Evolutionary conservation across 2,888 invertebrate species (phyloP), one percentile per base, ranked within the genome.

Genomic region (Hirtodrosophila histrioides): DNA sequence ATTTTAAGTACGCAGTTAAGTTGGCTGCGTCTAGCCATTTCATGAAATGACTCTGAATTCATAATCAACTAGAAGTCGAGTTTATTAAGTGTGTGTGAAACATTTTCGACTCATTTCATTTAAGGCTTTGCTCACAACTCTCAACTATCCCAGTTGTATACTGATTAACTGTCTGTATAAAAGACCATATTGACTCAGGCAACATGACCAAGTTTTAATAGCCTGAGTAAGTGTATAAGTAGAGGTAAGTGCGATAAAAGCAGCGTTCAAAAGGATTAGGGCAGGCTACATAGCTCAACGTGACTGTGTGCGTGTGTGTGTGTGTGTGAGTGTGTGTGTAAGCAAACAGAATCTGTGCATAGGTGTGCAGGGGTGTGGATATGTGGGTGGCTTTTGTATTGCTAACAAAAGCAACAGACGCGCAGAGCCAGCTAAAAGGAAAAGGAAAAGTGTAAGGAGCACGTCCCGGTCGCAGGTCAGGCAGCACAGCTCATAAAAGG

Each of bases 391-490:
- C 86, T 76, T 83, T 83, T 83, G 88, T 88, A 88, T 70, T 70
- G 70, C 67, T 74, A 88, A 83, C 88, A 88, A 83, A 83, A 78
- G 73, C 77, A 69, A 72, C 69, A 66, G 83, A 63, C 57, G 55
- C 50, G 54, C 64, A 51, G 44, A 57, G 55, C 60, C 37, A 56
- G 46, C 9, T 46, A 40, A 24, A 33, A 40, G 33, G 31, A 84
- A 82, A 83, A 83, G 74, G 82, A 88, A 83, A 88, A 88, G 88
- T 88, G 84, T 86, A 83, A 86, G 88, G 84, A 83, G 80, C 86
- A 83, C 83, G 86, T 82, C 67, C 72, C 69, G 82, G 83, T 81
- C 85, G 75, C 72, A 85, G 86, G 65, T 69, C 81, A 87, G 83
- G 60, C 70, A 45, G 60, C 57, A 60, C 58, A 75, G 79, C 78